phyloP scores from a whole-genome alignment of 2,888 invertebrate genomes.

The Amaurobius ferox region DNA sequence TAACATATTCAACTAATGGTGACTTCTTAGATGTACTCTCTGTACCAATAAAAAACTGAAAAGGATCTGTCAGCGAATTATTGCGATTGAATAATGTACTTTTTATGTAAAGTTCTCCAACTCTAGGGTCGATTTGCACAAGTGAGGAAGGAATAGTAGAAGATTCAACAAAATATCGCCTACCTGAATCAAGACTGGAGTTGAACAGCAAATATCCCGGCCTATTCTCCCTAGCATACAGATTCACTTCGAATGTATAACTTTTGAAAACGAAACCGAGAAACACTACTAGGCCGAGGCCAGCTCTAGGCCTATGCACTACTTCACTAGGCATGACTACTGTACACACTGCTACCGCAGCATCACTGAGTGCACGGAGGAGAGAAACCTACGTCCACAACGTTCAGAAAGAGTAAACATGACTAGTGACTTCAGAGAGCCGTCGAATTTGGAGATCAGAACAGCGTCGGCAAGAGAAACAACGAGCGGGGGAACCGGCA shows the following conservation, averaged over 20 bases:
- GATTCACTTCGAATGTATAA: slow-evolving; percentile 27
- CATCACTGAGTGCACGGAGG: neutral
- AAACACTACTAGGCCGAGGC: slow-evolving; percentile 18
- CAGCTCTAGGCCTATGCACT: slow-evolving; percentile 22
- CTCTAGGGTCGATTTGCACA: slow-evolving; percentile 31
- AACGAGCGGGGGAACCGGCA: neutral
- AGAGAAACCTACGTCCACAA: neutral
- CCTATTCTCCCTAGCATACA: slow-evolving; percentile 31
- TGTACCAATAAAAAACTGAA: slow-evolving; percentile 36
- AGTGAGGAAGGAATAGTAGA: neutral
- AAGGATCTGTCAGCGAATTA: neutral
- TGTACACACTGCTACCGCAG: neutral
- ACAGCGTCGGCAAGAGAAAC: slow-evolving; percentile 2
- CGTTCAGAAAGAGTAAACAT: neutral
- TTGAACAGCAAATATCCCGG: slow-evolving; percentile 47
- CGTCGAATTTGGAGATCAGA: neutral
- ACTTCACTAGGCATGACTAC: neutral
- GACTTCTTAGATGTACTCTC: neutral
- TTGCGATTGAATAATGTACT: slow-evolving; percentile 13
- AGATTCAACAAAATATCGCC: slow-evolving; percentile 44
- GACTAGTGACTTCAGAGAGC: neutral
- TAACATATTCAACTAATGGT: slow-evolving; percentile 29
- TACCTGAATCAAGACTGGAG: slow-evolving; percentile 34
- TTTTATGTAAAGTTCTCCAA: slow-evolving; percentile 41
- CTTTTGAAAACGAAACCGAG: neutral